Conservation (phyloP, 2,113 vertebrate species). For the Eretmochelys imbricata region DNA sequence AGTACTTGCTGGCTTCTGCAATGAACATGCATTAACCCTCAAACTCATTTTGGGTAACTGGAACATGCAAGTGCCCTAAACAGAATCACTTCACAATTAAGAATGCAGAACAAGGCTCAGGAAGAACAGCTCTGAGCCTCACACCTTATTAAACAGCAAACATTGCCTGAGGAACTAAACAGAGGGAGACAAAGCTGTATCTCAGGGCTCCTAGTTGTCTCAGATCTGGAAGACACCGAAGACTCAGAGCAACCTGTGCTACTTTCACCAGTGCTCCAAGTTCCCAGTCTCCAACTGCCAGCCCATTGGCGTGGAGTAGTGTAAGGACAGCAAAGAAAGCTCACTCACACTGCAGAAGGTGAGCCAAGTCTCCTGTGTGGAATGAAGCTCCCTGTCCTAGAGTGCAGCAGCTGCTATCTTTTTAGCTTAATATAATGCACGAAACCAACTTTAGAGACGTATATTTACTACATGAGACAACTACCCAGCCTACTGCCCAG, state of each 20-base stretch:
- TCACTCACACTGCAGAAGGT: background rate
- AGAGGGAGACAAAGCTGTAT: background rate
- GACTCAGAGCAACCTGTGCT: background rate
- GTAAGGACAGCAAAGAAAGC: background rate
- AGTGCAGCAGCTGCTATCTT: rapidly evolving
- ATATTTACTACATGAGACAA: background rate
- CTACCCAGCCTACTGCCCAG: too few species aligned
- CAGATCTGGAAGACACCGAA: background rate
- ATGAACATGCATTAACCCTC: background rate
- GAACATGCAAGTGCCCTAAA: background rate
- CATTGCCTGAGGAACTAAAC: background rate
- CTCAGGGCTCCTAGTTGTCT: background rate
- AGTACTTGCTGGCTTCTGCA: background rate
- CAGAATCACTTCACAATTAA: background rate
- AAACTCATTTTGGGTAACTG: background rate
- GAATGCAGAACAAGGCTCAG: background rate
- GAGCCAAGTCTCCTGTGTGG: background rate
- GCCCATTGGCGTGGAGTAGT: background rate
- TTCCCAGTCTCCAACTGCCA: background rate
- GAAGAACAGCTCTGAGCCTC: background rate
- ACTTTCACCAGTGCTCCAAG: background rate
- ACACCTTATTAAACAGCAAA: background rate
- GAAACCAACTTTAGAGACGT: background rate
- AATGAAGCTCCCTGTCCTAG: background rate
- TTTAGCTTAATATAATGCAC: background rate